Evolutionary conservation across 2,113 vertebrate genomes (phyloP).

Genomic region (Heptranchias perlo): DNA sequence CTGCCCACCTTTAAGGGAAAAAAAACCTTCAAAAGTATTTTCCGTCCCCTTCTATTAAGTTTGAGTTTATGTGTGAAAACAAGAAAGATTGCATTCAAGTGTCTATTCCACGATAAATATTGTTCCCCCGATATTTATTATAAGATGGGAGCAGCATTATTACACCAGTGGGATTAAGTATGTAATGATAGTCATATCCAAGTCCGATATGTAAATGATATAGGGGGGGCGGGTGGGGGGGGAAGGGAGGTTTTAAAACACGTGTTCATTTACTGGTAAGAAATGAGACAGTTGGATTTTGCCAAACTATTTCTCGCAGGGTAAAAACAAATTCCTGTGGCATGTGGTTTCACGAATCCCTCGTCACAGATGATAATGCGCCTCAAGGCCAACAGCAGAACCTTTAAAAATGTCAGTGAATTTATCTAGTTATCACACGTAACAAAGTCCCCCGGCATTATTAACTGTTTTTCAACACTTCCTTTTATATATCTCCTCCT

Average conservation of each 20-base stretch:
- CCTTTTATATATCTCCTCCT: neutral
- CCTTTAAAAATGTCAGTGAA: neutral
- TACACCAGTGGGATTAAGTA: neutral
- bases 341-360: conserved; percentile 11
- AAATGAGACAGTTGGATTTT: neutral
- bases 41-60: neutral
- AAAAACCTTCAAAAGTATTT: neutral
- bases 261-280: neutral
- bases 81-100: neutral
- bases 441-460: neutral
- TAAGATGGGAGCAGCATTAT: neutral
- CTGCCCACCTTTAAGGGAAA: neutral
- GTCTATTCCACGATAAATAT: neutral
- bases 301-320: neutral
- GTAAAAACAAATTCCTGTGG: conserved; percentile 1
- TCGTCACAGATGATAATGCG: neutral
- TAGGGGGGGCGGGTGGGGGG: neutral
- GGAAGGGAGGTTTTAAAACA: neutral
- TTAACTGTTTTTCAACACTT: neutral
- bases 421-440: neutral
- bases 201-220: neutral
- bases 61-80: neutral
- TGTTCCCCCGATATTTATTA: neutral
- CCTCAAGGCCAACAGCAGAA: neutral
- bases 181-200: neutral